Evolutionary conservation across 2,797 vertebrate genomes (phyloP), one percentile per base, ranked within the genome.

Genomic region (Acropternis orthonyx): DNA sequence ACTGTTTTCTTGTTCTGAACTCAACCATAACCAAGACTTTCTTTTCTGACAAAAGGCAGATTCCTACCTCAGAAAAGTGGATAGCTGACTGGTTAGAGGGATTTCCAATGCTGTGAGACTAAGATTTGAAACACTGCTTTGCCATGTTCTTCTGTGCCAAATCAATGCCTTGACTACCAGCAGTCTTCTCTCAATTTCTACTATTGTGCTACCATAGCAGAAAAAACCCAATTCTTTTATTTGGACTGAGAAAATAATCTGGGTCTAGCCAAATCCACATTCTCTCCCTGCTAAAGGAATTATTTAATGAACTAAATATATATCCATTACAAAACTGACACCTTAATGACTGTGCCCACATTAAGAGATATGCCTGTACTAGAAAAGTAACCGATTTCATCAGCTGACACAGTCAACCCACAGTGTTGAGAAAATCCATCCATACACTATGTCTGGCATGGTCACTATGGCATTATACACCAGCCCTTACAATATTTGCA

Each of bases 401-500:
- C 30, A 58, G 8, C n/a, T 81, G 66, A 41, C 14, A 4, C 3
- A 10, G 39, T 30, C 75, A 88, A 34, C 28, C 66, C 56, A 59
- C 69, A 48, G 18, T 48, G 75, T 61, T 68, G 46, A 92, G 74
- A 72, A 89, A 55, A 85, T 3, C 26, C 46, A 58, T n/a, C 20
- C 20, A 32, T 24, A 37, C 8, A n/a, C 10, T 21, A 4, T 16
- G 14, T 32, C 46, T 2, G 0, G 19, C 51, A 58, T 3, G 4
- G 41, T 48, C 46, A 43, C 41, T 74, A 76, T 6, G 26, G 37
- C 32, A 48, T 51, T 41, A 7, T 30, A 34, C 66, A 76, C 16
- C 0, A 0, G 46, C 26, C 17, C 39, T 56, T 56, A 74, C 4
- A 36, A 36, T 26, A n/a, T 7, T 24, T 67, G 32, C 48, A 69